Conservation (phyloP, 2,888 invertebrate species). For the Chrysomela aeneicollis region DNA sequence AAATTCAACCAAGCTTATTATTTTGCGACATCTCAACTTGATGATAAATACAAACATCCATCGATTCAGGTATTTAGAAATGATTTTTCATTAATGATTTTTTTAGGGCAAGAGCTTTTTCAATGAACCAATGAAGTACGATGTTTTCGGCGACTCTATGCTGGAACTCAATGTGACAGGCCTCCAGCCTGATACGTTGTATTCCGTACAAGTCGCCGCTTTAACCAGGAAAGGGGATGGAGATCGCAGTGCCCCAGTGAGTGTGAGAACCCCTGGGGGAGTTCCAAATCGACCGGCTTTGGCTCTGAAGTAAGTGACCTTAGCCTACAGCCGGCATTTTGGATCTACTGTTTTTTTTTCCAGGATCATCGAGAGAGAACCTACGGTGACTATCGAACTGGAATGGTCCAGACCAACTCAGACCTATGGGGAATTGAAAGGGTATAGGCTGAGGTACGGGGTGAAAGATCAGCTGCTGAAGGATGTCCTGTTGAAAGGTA, state of each 20-base stretch:
- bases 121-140: conserved; percentile 87
- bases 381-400: conserved; percentile 87
- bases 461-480: conserved; percentile 81
- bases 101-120: conserved; percentile 77
- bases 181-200: conserved; percentile 94
- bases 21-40: too few relatives aligned
- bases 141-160: conserved; percentile 81
- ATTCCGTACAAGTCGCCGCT: conserved; percentile 94
- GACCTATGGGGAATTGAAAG: conserved; percentile 87
- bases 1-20: too few relatives aligned
- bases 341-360: conserved; percentile 42
- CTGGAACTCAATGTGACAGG: conserved; percentile 85
- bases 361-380: conserved; percentile 85
- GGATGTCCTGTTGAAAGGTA: conserved; percentile 74
- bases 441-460: conserved; percentile 87
- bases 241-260: conserved; percentile 84
- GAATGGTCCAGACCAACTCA: conserved; percentile 92
- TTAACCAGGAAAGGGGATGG: conserved; percentile 97
- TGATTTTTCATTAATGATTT: neutral
- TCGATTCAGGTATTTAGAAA: too few relatives aligned
- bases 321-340: neutral
- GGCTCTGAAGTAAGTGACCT: conserved; percentile 48
- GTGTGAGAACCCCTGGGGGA: conserved; percentile 91
- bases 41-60: too few relatives aligned
- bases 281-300: conserved; percentile 87